A percentile compares a stretch with the other conserved stretches of the same genome.
These are phyloP conservation scores for Polypterus bichir DNA, from an alignment of 2,113 vertebrate genomes.

Conservation along the genomic window DNA sequence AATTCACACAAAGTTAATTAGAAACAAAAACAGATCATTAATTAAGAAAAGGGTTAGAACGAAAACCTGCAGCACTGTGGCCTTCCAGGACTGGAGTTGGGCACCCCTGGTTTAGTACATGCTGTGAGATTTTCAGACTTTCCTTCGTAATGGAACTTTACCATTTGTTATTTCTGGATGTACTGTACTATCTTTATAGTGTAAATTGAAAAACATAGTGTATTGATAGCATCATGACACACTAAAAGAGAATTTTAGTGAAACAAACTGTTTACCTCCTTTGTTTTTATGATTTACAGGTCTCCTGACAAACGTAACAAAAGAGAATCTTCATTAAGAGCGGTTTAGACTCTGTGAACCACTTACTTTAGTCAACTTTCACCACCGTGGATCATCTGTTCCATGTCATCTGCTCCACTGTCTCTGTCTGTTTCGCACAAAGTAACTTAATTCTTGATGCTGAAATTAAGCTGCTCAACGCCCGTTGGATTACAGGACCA, in stretches of 20 bases:
- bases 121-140: no score
- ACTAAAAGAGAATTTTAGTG: neutral
- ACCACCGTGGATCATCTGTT: slow-evolving; percentile 45
- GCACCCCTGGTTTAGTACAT: no score
- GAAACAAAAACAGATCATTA: no score
- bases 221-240: no score
- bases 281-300: slow-evolving; percentile 58
- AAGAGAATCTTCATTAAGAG: slow-evolving; percentile 47
- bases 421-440: slow-evolving; percentile 56
- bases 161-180: no score
- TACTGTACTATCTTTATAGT: no score
- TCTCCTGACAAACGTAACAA: slow-evolving; percentile 79
- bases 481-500: slow-evolving; percentile 35
- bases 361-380: slow-evolving; percentile 47
- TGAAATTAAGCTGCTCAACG: slow-evolving; percentile 35
- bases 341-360: slow-evolving; percentile 49
- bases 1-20: no score
- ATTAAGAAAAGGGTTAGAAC: no score
- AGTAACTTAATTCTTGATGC: slow-evolving; percentile 46
- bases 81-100: no score
- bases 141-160: no score
- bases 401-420: slow-evolving; percentile 53
- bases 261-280: slow-evolving; percentile 29
- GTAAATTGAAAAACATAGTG: no score
- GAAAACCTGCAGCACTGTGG: no score